Evolutionary conservation across 2,797 vertebrate genomes (phyloP).

Genomic region (Vultur gryphus): DNA sequence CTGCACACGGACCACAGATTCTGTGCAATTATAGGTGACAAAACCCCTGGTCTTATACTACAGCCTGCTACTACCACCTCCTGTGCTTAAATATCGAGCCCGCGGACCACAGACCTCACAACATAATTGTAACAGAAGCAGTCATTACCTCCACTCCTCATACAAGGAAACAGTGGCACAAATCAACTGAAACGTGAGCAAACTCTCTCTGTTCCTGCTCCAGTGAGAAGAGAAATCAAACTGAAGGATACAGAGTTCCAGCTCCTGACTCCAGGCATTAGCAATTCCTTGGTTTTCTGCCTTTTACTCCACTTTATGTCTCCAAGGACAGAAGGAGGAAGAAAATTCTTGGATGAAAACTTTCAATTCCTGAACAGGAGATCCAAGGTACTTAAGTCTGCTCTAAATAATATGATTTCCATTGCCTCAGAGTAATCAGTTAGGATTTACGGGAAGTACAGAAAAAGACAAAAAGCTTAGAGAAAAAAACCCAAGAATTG

Average conservation of each 20-base stretch:
- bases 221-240: not conserved
- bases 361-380: not conserved
- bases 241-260: not conserved
- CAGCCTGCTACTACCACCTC: accelerated
- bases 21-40: not conserved
- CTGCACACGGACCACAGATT: not conserved
- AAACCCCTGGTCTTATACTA: not conserved
- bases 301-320: not conserved
- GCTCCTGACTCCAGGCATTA: not conserved
- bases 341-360: not conserved
- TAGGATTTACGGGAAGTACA: not conserved
- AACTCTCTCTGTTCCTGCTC: not conserved
- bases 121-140: not conserved
- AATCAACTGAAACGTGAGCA: not conserved
- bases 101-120: not conserved
- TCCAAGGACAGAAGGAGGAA: not conserved
- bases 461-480: not conserved
- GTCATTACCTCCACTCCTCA: accelerated
- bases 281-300: not conserved
- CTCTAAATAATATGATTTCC: not conserved
- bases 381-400: not conserved
- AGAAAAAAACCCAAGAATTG: not conserved
- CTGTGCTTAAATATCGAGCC: not conserved
- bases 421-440: not conserved
- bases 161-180: not conserved